These are phyloP conservation scores for Ginglymostoma cirratum DNA, from an alignment of 2,113 vertebrate species.

Conservation along the genomic window DNA sequence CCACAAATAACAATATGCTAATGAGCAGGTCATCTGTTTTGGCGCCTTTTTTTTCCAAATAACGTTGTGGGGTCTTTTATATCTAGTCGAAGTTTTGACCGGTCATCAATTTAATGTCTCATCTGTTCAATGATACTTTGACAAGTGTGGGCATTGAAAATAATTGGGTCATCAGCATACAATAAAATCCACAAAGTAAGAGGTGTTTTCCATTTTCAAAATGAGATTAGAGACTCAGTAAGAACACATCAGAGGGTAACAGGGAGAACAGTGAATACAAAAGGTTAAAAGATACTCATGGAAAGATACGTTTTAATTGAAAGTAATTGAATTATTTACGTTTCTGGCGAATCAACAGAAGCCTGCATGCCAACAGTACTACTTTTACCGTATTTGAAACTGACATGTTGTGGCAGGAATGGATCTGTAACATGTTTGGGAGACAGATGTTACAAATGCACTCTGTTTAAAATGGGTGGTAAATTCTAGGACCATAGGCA, in stretches of 20 bases:
- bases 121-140: too few relatives aligned
- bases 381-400: too few relatives aligned
- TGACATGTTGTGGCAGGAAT: too few relatives aligned
- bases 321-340: background rate
- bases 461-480: too few relatives aligned
- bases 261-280: background rate
- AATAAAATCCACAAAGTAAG: background rate
- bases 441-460: too few relatives aligned
- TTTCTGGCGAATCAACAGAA: too few relatives aligned
- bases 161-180: background rate
- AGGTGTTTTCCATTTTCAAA: background rate
- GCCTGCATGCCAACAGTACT: too few relatives aligned
- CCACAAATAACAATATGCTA: background rate
- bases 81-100: background rate
- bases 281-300: background rate
- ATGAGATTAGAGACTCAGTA: background rate
- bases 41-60: background rate
- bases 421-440: too few relatives aligned
- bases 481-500: too few relatives aligned
- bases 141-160: background rate
- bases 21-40: background rate
- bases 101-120: background rate
- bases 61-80: background rate
- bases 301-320: background rate
- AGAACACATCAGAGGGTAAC: background rate